These are phyloP conservation scores for Andrena hattorfiana DNA, from an alignment of 2,888 invertebrate species.

Conservation along the genomic window DNA sequence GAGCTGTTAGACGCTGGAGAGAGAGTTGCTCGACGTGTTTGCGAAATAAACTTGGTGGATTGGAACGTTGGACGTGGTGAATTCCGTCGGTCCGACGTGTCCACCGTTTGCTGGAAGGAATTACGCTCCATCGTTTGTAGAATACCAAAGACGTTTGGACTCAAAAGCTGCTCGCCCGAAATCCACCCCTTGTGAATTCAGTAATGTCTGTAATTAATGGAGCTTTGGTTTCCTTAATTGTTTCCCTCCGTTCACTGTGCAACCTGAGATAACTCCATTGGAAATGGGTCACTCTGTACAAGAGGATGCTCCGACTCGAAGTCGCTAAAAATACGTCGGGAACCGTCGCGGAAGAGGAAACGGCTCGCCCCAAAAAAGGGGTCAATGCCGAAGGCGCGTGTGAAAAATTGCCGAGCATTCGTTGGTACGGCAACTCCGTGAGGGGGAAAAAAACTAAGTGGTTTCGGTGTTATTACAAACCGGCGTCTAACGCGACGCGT, in stretches of 20 bases:
- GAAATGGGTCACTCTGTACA: constrained; percentile 18
- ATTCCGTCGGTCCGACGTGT: background rate
- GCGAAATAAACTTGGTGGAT: background rate
- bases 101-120: constrained; percentile 11
- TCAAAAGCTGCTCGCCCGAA: background rate
- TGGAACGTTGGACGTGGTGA: background rate
- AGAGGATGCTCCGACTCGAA: background rate
- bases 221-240: background rate
- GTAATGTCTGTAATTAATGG: background rate
- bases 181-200: background rate
- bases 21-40: background rate
- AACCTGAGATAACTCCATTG: constrained; percentile 9
- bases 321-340: constrained; percentile 50
- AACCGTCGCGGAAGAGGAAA: constrained; percentile 50
- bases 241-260: background rate
- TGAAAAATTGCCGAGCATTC: constrained; percentile 48
- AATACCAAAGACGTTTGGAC: background rate
- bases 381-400: constrained; percentile 56
- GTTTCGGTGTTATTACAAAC: constrained; percentile 56
- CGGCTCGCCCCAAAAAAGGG: constrained; percentile 47
- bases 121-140: background rate
- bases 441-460: constrained; percentile 56
- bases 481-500: constrained; percentile 39
- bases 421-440: background rate
- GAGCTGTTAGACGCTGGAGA: background rate